Base-by-base conservation (phyloP, 2,888 invertebrate species). In the Epiperipatus broadwayi region DNA sequence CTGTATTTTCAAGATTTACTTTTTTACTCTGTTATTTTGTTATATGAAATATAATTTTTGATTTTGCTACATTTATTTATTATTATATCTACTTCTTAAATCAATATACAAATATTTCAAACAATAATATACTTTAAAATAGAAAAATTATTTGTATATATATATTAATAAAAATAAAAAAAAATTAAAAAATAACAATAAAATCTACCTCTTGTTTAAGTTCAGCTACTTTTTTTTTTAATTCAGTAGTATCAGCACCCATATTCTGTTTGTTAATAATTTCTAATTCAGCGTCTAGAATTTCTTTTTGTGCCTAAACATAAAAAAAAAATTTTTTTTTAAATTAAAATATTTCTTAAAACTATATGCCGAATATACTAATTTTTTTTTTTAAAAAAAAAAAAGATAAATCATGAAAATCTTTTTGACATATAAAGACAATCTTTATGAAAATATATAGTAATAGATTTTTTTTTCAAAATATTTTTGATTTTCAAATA, bases 251-350 rank as follows among this genome's bases (percentile, higher is more conserved):
- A 48, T 89, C 87, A 39, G 75, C 78, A 0, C 87, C 87, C 53
- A 77, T 77, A 58, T 74, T 80, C 52, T 85, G 81, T 48, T 81
- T 81, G 2, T 78, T 79, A 51, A 85, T 80, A 46, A 89, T 64
- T 55, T 91, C 89, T 52, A 89, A 58, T 54, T 91, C 89, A 1
- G 83, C 78, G 53, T 89, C 89, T 7, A 89, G 64, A 36, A 89
- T 72, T 53, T 87, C 85, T 52, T 79, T 80, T 55, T 84, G 79
- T 1, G 79, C 55, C 61, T 65, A 46, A n/a, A n/a, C n/a, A 8
- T 21, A 35, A 19, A 27, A 28, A 5, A 27, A 38, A n/a, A 38
- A 27, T 7, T 12, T 12, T 30, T n/a, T n/a, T n/a, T n/a, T n/a
- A n/a, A n/a, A n/a, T n/a, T n/a, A n/a, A n/a, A n/a, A n/a, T n/a